Percentiles rank a stretch among this genome's conserved stretches.
Evolutionary conservation across 2,888 invertebrate genomes (phyloP).

Genomic region (Schizaphis graminum): DNA sequence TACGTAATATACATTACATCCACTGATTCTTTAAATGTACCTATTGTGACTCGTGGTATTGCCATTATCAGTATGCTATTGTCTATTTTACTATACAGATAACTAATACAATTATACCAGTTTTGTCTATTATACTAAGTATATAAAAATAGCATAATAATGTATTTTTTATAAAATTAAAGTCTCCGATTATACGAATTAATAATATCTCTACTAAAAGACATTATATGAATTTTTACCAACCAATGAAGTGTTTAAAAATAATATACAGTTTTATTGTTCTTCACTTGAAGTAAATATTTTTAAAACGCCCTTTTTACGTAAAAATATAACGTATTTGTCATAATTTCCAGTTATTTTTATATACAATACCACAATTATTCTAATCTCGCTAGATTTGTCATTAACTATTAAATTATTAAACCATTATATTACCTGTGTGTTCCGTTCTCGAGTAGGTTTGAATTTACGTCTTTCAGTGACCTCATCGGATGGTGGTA

Average conservation of each 20-base stretch:
- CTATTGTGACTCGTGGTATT: neutral
- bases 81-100: neutral
- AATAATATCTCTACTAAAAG: neutral
- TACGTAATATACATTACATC: neutral
- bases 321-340: neutral
- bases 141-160: neutral
- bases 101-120: neutral
- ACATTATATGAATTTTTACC: neutral
- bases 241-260: neutral
- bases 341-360: neutral
- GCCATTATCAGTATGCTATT: neutral
- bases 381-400: neutral
- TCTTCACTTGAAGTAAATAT: neutral
- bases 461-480: conserved; percentile 70
- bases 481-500: conserved; percentile 70
- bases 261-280: neutral
- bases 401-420: neutral
- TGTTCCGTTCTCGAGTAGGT: conserved; percentile 43
- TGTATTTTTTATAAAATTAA: neutral
- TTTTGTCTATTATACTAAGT: neutral
- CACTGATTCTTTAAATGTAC: neutral
- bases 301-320: neutral
- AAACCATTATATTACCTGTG: conserved; percentile 23
- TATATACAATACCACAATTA: neutral
- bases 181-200: neutral